Conservation (phyloP, 1,140 invertebrate genomes). For the Sitophilus oryzae region DNA sequence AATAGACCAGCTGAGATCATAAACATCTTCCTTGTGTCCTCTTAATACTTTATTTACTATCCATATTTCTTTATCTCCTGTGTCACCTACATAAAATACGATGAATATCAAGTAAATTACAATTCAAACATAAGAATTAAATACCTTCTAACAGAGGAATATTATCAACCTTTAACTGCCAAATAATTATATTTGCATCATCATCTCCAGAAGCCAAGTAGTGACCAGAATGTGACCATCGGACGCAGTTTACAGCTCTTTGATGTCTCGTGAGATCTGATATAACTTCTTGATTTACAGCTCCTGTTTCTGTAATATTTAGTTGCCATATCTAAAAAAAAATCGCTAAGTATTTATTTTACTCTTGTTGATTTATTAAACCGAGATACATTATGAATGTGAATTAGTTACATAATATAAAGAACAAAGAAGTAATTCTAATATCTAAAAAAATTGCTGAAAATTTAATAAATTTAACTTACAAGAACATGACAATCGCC, state of each 20-base stretch:
- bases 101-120: too few species aligned
- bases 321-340: conserved; percentile 82
- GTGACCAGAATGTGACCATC: conserved; percentile 85
- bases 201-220: conserved; percentile 88
- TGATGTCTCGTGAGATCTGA: conserved; percentile 84
- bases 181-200: conserved; percentile 85
- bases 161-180: conserved; percentile 73
- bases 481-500: conserved; percentile 87
- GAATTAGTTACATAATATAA: too few species aligned
- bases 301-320: conserved; percentile 55
- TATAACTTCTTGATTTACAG: conserved; percentile 68
- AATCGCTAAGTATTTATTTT: too few species aligned
- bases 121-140: too few species aligned
- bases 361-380: too few species aligned
- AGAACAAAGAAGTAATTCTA: too few species aligned
- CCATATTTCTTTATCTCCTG: conserved; percentile 83
- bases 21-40: conserved; percentile 91
- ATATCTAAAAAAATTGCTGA: too few species aligned
- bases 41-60: conserved; percentile 60
- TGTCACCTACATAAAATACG: conserved; percentile 46
- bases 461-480: too few species aligned
- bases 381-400: too few species aligned
- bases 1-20: conserved; percentile 87
- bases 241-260: conserved; percentile 85
- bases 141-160: conserved; percentile 50